phyloP scores from a whole-genome alignment of 2,888 invertebrate species.

The Bembecia ichneumoniformis region DNA sequence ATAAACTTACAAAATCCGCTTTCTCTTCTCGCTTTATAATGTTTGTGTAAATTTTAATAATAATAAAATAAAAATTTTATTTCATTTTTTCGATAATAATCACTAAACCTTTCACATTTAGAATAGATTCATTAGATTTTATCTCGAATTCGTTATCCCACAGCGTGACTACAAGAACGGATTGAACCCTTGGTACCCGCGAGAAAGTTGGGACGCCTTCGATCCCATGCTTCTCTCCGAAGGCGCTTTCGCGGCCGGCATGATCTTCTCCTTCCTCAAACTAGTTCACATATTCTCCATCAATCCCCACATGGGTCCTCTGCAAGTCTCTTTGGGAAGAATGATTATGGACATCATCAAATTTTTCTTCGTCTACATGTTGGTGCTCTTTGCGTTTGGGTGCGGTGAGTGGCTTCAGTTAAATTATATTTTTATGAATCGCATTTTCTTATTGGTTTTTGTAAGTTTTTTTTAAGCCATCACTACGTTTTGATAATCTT shows the following conservation, averaged over 20 bases:
- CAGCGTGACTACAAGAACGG: conserved; percentile 80
- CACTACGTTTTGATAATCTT: too few relatives aligned
- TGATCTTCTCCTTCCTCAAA: conserved; percentile 96
- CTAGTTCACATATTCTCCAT: conserved; percentile 97
- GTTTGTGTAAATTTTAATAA: too few relatives aligned
- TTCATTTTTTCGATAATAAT: too few relatives aligned
- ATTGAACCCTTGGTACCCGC: conserved; percentile 85
- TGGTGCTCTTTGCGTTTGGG: conserved; percentile 95
- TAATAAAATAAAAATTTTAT: too few relatives aligned
- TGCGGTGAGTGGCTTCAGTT: conserved; percentile 77
- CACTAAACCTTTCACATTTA: too few relatives aligned
- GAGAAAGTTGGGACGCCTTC: conserved; percentile 94
- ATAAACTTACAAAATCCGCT: too few relatives aligned
- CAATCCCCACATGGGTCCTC: conserved; percentile 94
- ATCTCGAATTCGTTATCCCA: too few relatives aligned
- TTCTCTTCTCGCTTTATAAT: too few relatives aligned
- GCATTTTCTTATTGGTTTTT: conserved; percentile 1
- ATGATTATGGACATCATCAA: conserved; percentile 96
- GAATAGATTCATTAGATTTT: too few relatives aligned
- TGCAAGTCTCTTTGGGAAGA: conserved; percentile 92
- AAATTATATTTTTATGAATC: background rate
- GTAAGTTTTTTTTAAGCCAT: too few relatives aligned
- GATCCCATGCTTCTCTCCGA: conserved; percentile 96
- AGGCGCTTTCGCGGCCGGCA: conserved; percentile 96
- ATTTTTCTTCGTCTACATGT: conserved; percentile 94